These are phyloP conservation scores for Moxostoma hubbsi DNA, from an alignment of 2,797 vertebrate genomes.

Conservation along the genomic window DNA sequence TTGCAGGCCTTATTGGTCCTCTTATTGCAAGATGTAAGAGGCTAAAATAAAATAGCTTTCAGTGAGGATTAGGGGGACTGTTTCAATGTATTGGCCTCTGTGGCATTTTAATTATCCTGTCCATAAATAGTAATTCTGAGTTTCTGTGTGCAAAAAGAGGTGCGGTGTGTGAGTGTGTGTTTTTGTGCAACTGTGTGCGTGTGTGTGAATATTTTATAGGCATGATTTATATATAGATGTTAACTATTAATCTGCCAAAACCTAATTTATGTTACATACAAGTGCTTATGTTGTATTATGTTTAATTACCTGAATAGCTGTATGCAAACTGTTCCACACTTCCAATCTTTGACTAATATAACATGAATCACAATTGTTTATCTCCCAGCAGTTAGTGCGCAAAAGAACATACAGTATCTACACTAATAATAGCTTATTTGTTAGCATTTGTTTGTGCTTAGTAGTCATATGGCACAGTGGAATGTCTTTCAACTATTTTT, in stretches of 20 bases:
- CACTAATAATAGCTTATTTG: slow-evolving; percentile 6
- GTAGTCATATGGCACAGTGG: neutral
- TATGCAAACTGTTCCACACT: neutral
- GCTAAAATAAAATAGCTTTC: slow-evolving; percentile 58
- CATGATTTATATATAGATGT: neutral
- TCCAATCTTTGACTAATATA: too few relatives aligned
- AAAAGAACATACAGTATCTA: slow-evolving; percentile 17
- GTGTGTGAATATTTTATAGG: slow-evolving; percentile 2
- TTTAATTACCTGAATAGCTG: neutral
- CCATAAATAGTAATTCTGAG: slow-evolving; percentile 53
- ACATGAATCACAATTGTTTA: too few relatives aligned
- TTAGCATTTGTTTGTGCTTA: neutral
- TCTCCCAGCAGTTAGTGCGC: neutral
- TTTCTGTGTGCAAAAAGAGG: neutral
- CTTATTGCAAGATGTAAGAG: slow-evolving; percentile 51
- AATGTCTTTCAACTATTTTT: neutral
- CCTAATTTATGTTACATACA: neutral
- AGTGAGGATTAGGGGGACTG: slow-evolving; percentile 56
- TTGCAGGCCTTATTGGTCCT: slow-evolving; percentile 40
- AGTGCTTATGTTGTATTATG: neutral
- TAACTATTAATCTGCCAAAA: neutral
- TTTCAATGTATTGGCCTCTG: slow-evolving; percentile 52
- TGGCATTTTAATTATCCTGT: slow-evolving; percentile 58
- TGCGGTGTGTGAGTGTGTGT: slow-evolving; percentile 12
- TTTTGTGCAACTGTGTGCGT: slow-evolving; percentile 14